Evolutionary conservation across 64 coral and sea anemone species (phyloP), one percentile per base, ranked within the genome.

Genomic region (Montipora efflorescens): DNA sequence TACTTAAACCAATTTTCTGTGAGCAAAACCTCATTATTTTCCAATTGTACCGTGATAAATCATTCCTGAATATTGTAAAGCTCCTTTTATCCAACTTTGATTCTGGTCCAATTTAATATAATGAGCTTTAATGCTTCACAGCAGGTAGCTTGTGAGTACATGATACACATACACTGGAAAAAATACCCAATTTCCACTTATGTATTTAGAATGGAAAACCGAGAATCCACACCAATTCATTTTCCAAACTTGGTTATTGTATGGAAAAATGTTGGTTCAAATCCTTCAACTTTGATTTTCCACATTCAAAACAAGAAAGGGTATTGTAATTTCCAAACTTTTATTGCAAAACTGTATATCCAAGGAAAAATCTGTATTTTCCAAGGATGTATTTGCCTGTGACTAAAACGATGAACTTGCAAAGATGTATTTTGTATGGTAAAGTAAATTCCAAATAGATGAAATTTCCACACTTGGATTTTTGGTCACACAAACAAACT

Each of bases 111-210:
- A 36, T 36, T 36, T 36, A 36, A 36, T 36, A 36, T 36, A 36
- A 36, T 36, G 36, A 36, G 36, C 36, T 36, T 36, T 36, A 36
- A 36, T 2, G 2, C 36, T 36, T 36, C 36, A 36, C 36, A 36
- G 36, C 36, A 36, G 1, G 1, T 2, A 36, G 36, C 36, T 36
- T 36, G 36, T 36, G 36, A 36, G 36, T 36, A 2, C 36, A 36
- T 36, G 36, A 36, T 36, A 36, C 36, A 36, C 36, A 36, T 36
- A 36, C 52, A 55, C 64, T 68, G 66, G 77, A 51, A 49, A 79
- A 79, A 79, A 80, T 80, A 80, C 48, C 78, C 5, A 22, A 80
- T 80, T 80, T 80, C 78, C 78, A 55, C 10, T n/a, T 53, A 13
- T 58, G 51, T 23, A 80, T 80, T 80, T 80, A 22, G 51, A 11